Evolutionary conservation across 2,888 invertebrate genomes (phyloP).

Genomic region (Coremacera marginata): DNA sequence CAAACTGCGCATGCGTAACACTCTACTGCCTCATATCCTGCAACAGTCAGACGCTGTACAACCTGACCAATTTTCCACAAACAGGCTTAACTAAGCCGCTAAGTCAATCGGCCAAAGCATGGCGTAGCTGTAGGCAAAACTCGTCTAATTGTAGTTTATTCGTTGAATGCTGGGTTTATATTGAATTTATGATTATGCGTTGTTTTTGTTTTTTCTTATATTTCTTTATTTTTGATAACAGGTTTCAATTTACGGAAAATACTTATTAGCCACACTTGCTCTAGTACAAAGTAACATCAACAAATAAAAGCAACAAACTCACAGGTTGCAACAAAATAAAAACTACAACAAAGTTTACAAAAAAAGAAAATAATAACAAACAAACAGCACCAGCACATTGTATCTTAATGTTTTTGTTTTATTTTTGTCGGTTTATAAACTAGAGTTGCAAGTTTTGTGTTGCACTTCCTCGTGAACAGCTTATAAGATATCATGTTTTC

Average conservation of each 20-base stretch:
- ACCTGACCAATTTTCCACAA: neutral
- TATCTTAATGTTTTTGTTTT: neutral
- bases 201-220: neutral
- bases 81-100: conserved; percentile 28
- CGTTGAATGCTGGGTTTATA: neutral
- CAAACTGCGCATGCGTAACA: conserved; percentile 13
- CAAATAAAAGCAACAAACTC: neutral
- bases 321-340: neutral
- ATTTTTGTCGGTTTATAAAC: neutral
- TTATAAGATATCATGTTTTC: conserved; percentile 12
- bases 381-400: neutral
- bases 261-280: conserved; percentile 15
- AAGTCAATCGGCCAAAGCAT: conserved; percentile 31
- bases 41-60: neutral
- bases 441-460: neutral
- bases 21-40: conserved; percentile 25
- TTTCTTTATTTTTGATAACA: conserved; percentile 18
- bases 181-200: neutral
- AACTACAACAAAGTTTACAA: neutral
- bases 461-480: conserved; percentile 10
- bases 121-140: neutral
- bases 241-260: conserved; percentile 20
- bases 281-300: neutral
- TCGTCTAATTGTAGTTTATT: conserved; percentile 10
- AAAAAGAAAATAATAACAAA: neutral